These are phyloP conservation scores for Capromys pilorides DNA, from an alignment of 2,797 vertebrate genomes.

Conservation along the genomic window DNA sequence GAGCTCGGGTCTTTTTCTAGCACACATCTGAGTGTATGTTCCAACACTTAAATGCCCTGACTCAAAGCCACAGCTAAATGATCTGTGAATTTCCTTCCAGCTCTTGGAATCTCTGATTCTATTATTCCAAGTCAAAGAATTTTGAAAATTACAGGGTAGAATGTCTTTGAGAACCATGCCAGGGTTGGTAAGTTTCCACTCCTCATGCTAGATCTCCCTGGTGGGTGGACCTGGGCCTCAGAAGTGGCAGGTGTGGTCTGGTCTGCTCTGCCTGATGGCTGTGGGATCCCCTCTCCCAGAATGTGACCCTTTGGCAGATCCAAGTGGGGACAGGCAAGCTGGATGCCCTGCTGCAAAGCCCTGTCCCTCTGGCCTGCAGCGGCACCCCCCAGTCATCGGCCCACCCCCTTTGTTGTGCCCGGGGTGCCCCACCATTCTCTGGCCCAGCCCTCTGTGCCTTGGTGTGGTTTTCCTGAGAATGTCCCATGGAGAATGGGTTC, in stretches of 20 bases:
- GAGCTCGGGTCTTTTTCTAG: neutral
- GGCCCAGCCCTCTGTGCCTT: neutral
- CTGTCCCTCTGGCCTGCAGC: fast-evolving
- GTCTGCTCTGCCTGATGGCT: neutral
- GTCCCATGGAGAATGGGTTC: fast-evolving
- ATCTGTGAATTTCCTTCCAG: neutral
- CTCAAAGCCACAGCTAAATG: neutral
- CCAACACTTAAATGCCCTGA: constrained; percentile 3
- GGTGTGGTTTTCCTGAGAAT: neutral
- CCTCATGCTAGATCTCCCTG: neutral
- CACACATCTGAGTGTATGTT: neutral
- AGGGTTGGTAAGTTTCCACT: neutral
- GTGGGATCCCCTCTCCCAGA: fast-evolving
- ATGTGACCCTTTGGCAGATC: fast-evolving
- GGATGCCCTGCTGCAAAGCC: fast-evolving
- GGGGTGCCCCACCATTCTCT: neutral
- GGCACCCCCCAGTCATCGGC: fast-evolving
- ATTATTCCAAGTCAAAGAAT: constrained; percentile 46
- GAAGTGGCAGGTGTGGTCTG: neutral
- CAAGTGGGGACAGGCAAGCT: neutral
- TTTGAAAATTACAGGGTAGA: neutral
- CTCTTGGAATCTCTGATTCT: neutral
- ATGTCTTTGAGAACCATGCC: neutral
- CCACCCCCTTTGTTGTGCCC: fast-evolving
- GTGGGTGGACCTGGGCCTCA: fast-evolving